Evolutionary conservation across 2,113 vertebrate species (phyloP).

Genomic region (Fregetta grallaria): DNA sequence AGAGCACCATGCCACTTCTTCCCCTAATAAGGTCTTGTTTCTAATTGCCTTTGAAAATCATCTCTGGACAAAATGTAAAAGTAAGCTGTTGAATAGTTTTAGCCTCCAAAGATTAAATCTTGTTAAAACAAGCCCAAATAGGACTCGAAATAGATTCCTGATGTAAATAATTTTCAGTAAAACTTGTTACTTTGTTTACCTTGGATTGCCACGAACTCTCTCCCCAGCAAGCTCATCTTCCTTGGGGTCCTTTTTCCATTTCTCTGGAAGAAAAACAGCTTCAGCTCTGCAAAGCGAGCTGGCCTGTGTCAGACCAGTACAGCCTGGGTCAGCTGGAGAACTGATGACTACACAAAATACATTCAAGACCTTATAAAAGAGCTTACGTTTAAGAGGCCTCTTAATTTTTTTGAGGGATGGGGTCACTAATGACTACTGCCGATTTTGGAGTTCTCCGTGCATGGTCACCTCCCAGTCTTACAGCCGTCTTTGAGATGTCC

Average conservation of each 20-base stretch:
- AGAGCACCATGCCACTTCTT: not conserved
- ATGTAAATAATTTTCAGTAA: conserved; percentile 19
- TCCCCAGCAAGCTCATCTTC: not conserved
- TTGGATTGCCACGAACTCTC: not conserved
- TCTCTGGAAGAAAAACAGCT: not conserved
- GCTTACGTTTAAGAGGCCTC: not conserved
- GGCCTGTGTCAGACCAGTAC: not conserved
- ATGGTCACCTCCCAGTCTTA: not conserved
- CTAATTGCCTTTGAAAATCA: not conserved
- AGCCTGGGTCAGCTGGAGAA: not conserved
- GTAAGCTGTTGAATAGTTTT: conserved; percentile 9
- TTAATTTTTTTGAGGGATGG: not conserved
- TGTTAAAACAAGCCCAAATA: conserved; percentile 19
- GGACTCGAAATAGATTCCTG: not conserved
- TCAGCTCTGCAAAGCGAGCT: not conserved
- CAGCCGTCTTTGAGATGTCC: not conserved
- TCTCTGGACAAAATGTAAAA: conserved; percentile 2
- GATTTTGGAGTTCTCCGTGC: not conserved
- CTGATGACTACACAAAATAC: not conserved
- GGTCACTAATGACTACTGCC: not conserved
- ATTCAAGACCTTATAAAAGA: not conserved
- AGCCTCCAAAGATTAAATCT: not conserved
- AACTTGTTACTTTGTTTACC: conserved; percentile 17
- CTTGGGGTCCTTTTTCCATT: conserved; percentile 26
- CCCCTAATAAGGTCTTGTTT: conserved; percentile 34